Evolutionary conservation across 2,113 vertebrate species (phyloP).

Genomic region (Silurus glanis): DNA sequence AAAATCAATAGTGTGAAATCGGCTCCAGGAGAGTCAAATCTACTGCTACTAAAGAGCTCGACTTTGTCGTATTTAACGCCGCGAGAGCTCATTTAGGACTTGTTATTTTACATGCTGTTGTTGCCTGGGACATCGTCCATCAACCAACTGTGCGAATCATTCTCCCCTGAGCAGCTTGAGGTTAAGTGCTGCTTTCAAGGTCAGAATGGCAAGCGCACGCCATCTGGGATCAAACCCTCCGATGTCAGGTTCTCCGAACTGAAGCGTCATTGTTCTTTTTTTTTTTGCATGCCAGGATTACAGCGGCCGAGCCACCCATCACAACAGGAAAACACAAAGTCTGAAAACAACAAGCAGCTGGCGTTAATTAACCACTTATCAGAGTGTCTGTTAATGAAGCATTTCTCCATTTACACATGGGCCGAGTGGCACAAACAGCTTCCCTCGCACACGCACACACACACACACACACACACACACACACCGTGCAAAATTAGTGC

Average conservation of each 20-base stretch:
- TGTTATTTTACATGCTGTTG: slow-evolving; percentile 39
- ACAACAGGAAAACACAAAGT: slow-evolving; percentile 19
- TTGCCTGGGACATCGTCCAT: slow-evolving; percentile 20
- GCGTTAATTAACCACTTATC: slow-evolving; percentile 74
- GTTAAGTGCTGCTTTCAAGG: slow-evolving; percentile 42
- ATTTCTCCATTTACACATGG: slow-evolving; percentile 60
- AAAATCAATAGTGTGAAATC: slow-evolving; percentile 50
- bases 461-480: background rate
- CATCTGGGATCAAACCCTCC: slow-evolving; percentile 64
- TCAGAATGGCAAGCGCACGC: slow-evolving; percentile 59
- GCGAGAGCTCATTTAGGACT: slow-evolving; percentile 33
- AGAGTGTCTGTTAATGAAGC: slow-evolving; percentile 63
- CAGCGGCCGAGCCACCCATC: background rate
- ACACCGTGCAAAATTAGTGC: background rate
- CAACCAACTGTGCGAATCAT: slow-evolving; percentile 32
- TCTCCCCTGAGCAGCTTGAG: slow-evolving; percentile 27
- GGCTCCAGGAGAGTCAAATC: slow-evolving; percentile 32
- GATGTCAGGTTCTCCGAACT: slow-evolving; percentile 9
- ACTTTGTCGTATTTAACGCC: slow-evolving; percentile 32
- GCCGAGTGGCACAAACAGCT: slow-evolving; percentile 55
- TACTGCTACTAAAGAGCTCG: slow-evolving; percentile 30
- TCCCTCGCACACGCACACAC: background rate
- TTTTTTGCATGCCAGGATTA: slow-evolving; percentile 36
- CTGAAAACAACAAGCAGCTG: slow-evolving; percentile 53
- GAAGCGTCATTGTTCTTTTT: background rate